These are phyloP conservation scores for Pristionchus exspectatus DNA, from an alignment of 2,888 invertebrate genomes.

Conservation along the genomic window DNA sequence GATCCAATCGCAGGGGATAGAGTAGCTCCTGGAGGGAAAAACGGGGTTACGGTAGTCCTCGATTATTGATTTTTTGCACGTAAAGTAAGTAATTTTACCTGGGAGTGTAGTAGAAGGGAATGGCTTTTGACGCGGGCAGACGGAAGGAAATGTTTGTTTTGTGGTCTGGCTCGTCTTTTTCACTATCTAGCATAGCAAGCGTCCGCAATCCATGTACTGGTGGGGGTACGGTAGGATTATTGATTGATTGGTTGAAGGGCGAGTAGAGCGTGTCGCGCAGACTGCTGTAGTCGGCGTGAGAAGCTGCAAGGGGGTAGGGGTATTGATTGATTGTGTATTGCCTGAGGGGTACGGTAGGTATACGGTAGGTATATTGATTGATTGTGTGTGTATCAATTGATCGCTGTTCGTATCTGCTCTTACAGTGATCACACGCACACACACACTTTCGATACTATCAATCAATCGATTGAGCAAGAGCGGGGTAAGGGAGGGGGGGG, in stretches of 20 bases:
- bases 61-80: background rate
- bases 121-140: background rate
- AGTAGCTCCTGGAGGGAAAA: conserved; percentile 31
- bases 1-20: conserved; percentile 70
- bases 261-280: conserved; percentile 32
- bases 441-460: background rate
- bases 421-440: background rate
- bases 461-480: conserved; percentile 24
- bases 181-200: conserved; percentile 40
- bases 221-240: background rate
- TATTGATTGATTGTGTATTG: background rate
- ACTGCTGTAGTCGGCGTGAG: conserved; percentile 8
- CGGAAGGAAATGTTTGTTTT: background rate
- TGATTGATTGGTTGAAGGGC: background rate
- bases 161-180: background rate
- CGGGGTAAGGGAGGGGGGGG: background rate
- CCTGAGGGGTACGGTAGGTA: background rate
- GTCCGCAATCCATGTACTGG: conserved; percentile 18
- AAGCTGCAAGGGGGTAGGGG: conserved; percentile 20
- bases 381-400: conserved; percentile 26
- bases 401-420: conserved; percentile 26
- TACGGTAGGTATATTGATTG: background rate
- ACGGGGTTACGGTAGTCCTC: background rate
- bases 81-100: background rate
- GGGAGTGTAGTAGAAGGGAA: conserved; percentile 17